phyloP scores from a whole-genome alignment of 2,797 vertebrate genomes.

The Tapera naevia region DNA sequence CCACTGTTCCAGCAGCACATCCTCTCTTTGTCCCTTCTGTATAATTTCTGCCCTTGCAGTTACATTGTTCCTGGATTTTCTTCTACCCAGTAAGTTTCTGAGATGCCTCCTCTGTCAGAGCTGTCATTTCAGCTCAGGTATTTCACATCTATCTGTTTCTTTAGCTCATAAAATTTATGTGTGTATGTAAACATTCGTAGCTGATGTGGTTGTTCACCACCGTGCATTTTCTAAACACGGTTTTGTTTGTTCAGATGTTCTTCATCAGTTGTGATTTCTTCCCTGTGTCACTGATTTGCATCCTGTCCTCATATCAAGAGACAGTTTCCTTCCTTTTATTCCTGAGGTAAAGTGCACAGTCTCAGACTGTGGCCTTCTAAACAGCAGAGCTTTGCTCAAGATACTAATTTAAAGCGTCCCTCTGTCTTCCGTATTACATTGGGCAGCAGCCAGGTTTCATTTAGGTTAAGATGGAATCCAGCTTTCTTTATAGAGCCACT shows the following conservation, averaged over 20 bases:
- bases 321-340: background rate
- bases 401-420: background rate
- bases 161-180: background rate
- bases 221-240: background rate
- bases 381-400: background rate
- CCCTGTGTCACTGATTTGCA: background rate
- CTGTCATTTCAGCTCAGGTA: background rate
- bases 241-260: background rate
- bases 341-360: background rate
- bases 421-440: background rate
- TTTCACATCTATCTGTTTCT: background rate
- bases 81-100: background rate
- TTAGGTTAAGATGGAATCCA: background rate
- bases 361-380: background rate
- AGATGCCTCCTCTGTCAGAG: background rate
- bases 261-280: background rate
- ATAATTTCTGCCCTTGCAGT: background rate
- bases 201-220: background rate
- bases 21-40: background rate
- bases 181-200: background rate
- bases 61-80: background rate
- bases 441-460: background rate
- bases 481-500: background rate
- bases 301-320: background rate
- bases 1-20: background rate